Conservation (phyloP, 2,113 vertebrate species). For the Callaeas wilsoni region DNA sequence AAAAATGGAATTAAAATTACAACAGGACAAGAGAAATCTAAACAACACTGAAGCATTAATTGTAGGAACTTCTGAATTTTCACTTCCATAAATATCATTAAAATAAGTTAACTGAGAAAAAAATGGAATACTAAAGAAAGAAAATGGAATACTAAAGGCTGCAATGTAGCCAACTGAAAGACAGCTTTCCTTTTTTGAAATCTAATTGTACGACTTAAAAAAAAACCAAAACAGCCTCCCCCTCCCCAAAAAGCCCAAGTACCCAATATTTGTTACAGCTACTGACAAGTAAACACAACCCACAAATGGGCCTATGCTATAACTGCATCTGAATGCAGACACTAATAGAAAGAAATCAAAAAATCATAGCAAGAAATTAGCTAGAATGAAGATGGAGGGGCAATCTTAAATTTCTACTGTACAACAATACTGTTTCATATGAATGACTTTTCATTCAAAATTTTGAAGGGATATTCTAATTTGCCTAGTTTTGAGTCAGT, state of each 20-base stretch:
- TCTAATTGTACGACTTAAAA: not conserved
- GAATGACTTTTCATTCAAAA: not conserved
- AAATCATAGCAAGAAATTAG: not conserved
- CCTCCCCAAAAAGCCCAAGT: accelerated
- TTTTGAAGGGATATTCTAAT: not conserved
- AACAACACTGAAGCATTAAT: not conserved
- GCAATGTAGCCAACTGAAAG: not conserved
- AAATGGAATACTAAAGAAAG: not conserved
- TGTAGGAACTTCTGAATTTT: not conserved
- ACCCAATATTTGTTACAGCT: not conserved
- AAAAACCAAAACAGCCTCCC: not conserved
- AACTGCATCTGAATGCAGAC: not conserved
- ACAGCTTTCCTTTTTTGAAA: not conserved
- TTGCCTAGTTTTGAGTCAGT: not conserved
- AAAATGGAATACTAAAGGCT: not conserved
- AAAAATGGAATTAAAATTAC: not conserved
- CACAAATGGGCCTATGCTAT: not conserved
- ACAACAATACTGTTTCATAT: not conserved
- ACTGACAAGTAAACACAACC: not conserved
- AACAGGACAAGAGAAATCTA: not conserved
- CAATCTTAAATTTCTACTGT: not conserved
- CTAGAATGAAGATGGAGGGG: not conserved
- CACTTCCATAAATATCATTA: not conserved
- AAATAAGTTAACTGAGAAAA: not conserved
- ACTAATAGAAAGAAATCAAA: not conserved